These are phyloP conservation scores for Apis florea DNA, from an alignment of 1,140 invertebrate genomes.

Conservation along the genomic window DNA sequence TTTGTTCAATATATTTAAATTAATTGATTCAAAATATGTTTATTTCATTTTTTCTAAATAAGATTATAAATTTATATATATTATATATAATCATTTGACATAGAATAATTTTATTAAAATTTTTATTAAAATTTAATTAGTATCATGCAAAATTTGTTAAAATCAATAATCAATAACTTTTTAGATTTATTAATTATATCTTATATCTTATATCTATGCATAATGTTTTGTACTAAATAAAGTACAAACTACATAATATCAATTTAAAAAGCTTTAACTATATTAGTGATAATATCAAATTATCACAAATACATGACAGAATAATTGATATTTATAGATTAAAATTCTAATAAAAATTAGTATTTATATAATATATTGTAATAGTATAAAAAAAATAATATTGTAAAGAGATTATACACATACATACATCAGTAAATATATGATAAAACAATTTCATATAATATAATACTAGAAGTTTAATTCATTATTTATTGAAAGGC, in stretches of 20 bases:
- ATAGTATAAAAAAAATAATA: no score
- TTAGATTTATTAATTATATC: slow-evolving; percentile 20
- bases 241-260: slow-evolving; percentile 32
- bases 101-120: slow-evolving; percentile 8
- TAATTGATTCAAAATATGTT: neutral
- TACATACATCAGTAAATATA: slow-evolving; percentile 38
- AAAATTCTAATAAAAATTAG: slow-evolving; percentile 26
- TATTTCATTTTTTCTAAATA: neutral
- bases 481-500: slow-evolving; percentile 21
- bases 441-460: slow-evolving; percentile 21
- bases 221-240: slow-evolving; percentile 17
- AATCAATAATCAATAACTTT: slow-evolving; percentile 1
- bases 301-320: slow-evolving; percentile 3
- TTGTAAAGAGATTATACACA: slow-evolving; percentile 38
- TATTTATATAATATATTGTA: slow-evolving; percentile 24
- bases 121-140: slow-evolving; percentile 3
- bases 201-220: slow-evolving; percentile 4
- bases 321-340: slow-evolving; percentile 28
- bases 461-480: slow-evolving; percentile 31
- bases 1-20: neutral
- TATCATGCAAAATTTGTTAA: slow-evolving; percentile 15
- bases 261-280: slow-evolving; percentile 24
- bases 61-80: neutral
- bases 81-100: slow-evolving; percentile 17
- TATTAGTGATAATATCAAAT: slow-evolving; percentile 13